Conservation (phyloP, 2,113 vertebrate genomes). For the Egretta garzetta region DNA sequence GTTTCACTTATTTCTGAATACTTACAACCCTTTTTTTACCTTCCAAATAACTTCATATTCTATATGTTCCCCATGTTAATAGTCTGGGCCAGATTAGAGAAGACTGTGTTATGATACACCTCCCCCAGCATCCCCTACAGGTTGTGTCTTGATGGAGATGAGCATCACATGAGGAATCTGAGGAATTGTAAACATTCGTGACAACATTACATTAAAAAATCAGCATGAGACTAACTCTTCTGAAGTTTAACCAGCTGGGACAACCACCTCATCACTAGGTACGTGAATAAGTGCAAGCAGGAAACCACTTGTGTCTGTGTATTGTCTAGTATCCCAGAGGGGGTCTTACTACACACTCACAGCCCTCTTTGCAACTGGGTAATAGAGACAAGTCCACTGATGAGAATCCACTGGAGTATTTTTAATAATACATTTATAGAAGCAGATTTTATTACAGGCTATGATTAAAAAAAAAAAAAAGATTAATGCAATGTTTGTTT, state of each 20-base stretch:
- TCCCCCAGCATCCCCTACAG: neutral
- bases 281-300: conserved; percentile 6
- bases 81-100: neutral
- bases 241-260: neutral
- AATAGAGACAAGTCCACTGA: neutral
- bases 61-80: neutral
- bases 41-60: neutral
- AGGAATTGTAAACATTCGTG: neutral
- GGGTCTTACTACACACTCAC: neutral
- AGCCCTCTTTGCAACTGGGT: neutral
- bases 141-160: neutral
- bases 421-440: neutral
- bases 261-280: neutral
- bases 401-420: neutral
- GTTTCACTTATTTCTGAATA: neutral
- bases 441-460: neutral
- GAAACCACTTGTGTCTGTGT: conserved; percentile 58
- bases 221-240: neutral
- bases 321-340: conserved; percentile 30
- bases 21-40: neutral
- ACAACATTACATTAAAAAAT: conserved; percentile 1
- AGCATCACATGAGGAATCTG: neutral
- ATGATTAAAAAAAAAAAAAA: neutral
- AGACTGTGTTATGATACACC: neutral
- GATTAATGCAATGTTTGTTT: neutral